Percentiles rank a stretch among this genome's conserved stretches.
Conservation (phyloP, 1,140 invertebrate species). For the Latrodectus geometricus region DNA sequence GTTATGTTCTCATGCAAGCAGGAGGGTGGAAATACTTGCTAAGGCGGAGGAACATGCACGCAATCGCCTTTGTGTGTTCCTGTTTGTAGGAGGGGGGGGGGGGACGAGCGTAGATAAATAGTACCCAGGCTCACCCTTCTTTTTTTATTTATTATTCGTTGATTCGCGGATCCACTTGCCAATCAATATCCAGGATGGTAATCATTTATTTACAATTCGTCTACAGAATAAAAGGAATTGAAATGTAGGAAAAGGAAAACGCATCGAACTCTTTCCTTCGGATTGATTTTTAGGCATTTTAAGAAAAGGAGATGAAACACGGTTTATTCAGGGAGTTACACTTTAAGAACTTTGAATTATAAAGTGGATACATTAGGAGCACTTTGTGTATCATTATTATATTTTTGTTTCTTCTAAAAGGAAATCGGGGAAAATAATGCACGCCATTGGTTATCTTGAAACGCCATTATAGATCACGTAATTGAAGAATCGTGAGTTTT, state of each 20-base stretch:
- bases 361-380: too few species aligned
- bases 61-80: conserved; percentile 28
- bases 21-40: conserved; percentile 38
- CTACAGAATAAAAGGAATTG: conserved; percentile 15
- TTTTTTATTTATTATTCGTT: conserved; percentile 18
- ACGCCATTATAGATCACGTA: too few species aligned
- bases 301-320: neutral
- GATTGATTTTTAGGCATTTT: neutral
- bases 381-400: too few species aligned
- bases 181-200: conserved; percentile 26
- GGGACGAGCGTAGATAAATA: conserved; percentile 48
- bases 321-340: too few species aligned
- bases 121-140: conserved; percentile 4
- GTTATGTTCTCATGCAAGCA: conserved; percentile 50
- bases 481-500: too few species aligned
- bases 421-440: too few species aligned
- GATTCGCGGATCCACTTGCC: conserved; percentile 31
- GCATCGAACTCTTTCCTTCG: neutral
- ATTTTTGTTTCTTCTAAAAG: too few species aligned
- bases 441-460: too few species aligned
- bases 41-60: conserved; percentile 41
- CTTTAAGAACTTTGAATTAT: too few species aligned
- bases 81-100: conserved; percentile 24
- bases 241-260: neutral
- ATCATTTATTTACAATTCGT: conserved; percentile 54